Conservation (phyloP, 2,888 invertebrate species). For the Euphydryas editha region DNA sequence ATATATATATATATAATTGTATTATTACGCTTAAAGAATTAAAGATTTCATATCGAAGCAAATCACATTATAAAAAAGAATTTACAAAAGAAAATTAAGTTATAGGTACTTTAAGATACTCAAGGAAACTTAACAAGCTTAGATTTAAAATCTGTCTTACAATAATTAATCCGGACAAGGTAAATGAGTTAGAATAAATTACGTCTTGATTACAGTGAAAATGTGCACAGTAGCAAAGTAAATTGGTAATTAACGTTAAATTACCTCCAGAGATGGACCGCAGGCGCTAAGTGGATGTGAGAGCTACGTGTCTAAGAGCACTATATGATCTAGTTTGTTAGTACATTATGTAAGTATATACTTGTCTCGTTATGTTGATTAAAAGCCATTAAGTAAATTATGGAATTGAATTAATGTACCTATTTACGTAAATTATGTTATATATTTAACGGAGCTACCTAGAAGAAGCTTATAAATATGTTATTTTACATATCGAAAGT, state of each 20-base stretch:
- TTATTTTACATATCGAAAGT: too few species aligned
- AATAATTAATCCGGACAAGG: slow-evolving; percentile 6
- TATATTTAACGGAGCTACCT: too few species aligned
- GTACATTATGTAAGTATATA: slow-evolving; percentile 6
- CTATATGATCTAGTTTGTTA: slow-evolving; percentile 25
- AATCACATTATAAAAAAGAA: too few species aligned
- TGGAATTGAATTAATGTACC: not conserved
- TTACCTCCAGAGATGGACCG: slow-evolving; percentile 31
- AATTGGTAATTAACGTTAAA: slow-evolving; percentile 38
- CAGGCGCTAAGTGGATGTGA: slow-evolving; percentile 34
- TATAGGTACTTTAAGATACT: not conserved
- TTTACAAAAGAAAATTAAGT: not conserved
- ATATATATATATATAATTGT: too few species aligned
- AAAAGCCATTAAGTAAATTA: not conserved
- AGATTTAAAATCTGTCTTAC: not conserved
- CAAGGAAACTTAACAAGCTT: not conserved
- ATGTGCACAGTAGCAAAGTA: slow-evolving; percentile 28
- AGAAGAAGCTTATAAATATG: too few species aligned
- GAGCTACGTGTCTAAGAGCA: slow-evolving; percentile 24
- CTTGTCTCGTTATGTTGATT: not conserved
- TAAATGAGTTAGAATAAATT: not conserved
- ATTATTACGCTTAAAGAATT: too few species aligned
- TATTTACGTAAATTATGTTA: not conserved
- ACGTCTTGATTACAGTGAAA: slow-evolving; percentile 14
- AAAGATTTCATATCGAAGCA: too few species aligned